Conservation (phyloP, 2,113 vertebrate species). For the Pseudonaja textilis region DNA sequence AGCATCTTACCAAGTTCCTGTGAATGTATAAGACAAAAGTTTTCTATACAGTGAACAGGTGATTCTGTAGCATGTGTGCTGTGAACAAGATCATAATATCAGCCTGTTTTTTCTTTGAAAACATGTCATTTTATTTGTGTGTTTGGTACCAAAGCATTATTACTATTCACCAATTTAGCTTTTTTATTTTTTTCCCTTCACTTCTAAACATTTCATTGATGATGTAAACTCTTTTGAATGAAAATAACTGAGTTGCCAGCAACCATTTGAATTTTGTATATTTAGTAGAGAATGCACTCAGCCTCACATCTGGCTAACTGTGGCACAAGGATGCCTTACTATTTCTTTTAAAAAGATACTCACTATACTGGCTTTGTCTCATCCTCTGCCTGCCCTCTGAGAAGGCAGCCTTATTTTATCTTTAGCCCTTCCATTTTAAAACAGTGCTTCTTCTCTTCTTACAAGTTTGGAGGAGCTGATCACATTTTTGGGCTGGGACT, state of each 20-base stretch:
- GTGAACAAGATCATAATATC: slow-evolving; percentile 61
- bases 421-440: too few relatives aligned
- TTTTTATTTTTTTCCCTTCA: slow-evolving; percentile 36
- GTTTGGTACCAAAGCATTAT: slow-evolving; percentile 56
- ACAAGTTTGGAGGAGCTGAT: too few relatives aligned
- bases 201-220: background rate
- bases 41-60: slow-evolving; percentile 53
- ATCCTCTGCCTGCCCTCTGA: too few relatives aligned
- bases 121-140: slow-evolving; percentile 39
- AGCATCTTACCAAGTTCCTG: slow-evolving; percentile 66
- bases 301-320: too few relatives aligned
- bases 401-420: too few relatives aligned
- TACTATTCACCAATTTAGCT: slow-evolving; percentile 42
- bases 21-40: slow-evolving; percentile 69
- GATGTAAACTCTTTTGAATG: background rate
- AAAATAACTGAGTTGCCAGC: background rate
- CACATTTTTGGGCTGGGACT: too few relatives aligned
- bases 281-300: background rate
- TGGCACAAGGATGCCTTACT: too few relatives aligned
- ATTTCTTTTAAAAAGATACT: too few relatives aligned
- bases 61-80: slow-evolving; percentile 62
- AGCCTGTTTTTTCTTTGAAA: slow-evolving; percentile 52
- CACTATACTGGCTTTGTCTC: too few relatives aligned
- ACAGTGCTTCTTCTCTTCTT: too few relatives aligned
- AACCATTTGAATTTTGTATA: background rate